These are phyloP conservation scores for Euthynnus affinis DNA, from an alignment of 2,797 vertebrate genomes.

Conservation along the genomic window DNA sequence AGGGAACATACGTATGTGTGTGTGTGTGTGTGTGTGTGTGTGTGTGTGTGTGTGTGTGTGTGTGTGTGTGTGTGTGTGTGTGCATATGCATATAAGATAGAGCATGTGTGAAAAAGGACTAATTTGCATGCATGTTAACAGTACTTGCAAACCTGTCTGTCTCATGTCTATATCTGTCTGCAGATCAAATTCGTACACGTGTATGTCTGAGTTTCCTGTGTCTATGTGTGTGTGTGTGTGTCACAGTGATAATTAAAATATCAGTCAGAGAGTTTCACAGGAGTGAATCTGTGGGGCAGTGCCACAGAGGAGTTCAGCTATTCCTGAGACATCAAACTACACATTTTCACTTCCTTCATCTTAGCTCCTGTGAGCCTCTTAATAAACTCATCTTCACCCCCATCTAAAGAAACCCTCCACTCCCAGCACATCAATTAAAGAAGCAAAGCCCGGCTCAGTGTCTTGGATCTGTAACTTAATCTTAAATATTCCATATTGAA, in stretches of 20 bases:
- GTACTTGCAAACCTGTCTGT: neutral
- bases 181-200: neutral
- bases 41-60: too few species aligned
- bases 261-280: constrained; percentile 62
- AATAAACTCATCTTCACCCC: constrained; percentile 73
- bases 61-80: too few species aligned
- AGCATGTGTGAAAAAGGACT: neutral
- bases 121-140: constrained; percentile 21
- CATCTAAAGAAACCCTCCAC: constrained; percentile 54
- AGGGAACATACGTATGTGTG: neutral
- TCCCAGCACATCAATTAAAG: constrained; percentile 72
- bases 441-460: constrained; percentile 49
- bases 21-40: neutral
- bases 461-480: constrained; percentile 64
- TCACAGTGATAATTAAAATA: constrained; percentile 72
- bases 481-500: constrained; percentile 65
- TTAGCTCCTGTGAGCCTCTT: constrained; percentile 63
- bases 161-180: constrained; percentile 15
- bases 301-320: constrained; percentile 59
- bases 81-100: neutral
- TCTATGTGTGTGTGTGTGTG: neutral
- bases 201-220: constrained; percentile 23
- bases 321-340: constrained; percentile 61
- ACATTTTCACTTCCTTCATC: constrained; percentile 69
- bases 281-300: constrained; percentile 46